phyloP scores from a whole-genome alignment of 2,113 vertebrate genomes.

The Aspiorhynchus laticeps region DNA sequence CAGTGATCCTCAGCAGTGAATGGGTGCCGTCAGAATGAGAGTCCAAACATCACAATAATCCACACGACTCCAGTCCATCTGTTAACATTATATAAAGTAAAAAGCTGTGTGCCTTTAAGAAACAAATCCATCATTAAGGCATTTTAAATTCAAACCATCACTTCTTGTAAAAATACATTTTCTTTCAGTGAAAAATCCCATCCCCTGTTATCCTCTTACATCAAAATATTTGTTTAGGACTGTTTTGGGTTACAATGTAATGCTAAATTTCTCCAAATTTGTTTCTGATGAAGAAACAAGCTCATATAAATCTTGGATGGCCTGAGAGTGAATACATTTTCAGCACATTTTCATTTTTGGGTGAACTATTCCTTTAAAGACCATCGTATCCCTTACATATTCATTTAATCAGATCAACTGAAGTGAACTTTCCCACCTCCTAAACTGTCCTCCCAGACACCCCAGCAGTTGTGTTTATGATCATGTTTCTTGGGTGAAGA shows the following conservation, averaged over 20 bases:
- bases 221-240: too few relatives aligned
- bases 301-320: neutral
- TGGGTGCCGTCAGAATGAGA: neutral
- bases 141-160: neutral
- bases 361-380: neutral
- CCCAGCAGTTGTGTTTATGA: conserved; percentile 21
- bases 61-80: neutral
- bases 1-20: neutral
- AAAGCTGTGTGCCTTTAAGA: neutral
- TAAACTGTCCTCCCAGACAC: conserved; percentile 5
- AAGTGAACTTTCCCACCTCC: neutral
- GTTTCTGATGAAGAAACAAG: neutral
- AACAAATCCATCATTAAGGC: neutral
- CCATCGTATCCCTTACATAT: neutral
- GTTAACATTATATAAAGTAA: neutral
- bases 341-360: neutral
- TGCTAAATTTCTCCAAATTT: too few relatives aligned
- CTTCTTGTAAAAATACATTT: neutral
- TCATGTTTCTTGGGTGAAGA: conserved; percentile 32
- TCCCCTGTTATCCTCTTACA: too few relatives aligned
- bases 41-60: neutral
- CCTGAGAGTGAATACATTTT: neutral
- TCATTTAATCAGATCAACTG: neutral
- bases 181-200: too few relatives aligned
- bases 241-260: neutral